Evolutionary conservation across 2,888 invertebrate genomes (phyloP).

Genomic region (Dione vanillae): DNA sequence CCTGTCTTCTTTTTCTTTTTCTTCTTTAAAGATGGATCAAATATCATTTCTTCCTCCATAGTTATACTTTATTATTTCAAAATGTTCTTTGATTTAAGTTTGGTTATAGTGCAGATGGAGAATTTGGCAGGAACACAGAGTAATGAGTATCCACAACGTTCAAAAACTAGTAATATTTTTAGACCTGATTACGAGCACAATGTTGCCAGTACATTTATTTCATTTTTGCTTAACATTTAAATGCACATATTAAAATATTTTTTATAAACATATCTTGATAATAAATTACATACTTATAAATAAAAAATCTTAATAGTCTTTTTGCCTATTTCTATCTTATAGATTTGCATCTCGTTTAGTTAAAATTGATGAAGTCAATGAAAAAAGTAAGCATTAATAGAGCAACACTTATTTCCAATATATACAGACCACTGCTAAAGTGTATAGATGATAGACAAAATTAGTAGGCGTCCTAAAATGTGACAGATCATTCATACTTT

Average conservation of each 20-base stretch:
- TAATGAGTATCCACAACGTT: conserved; percentile 16
- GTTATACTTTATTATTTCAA: conserved; percentile 52
- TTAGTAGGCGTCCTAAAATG: neutral
- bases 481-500: neutral
- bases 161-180: conserved; percentile 17
- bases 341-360: neutral
- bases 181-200: neutral
- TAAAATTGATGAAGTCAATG: neutral
- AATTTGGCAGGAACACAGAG: conserved; percentile 65
- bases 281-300: neutral
- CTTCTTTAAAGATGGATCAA: conserved; percentile 95
- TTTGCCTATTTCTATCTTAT: neutral
- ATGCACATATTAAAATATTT: neutral
- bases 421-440: neutral
- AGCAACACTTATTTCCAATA: conserved; percentile 5
- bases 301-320: neutral
- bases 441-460: conserved; percentile 12
- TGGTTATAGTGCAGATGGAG: conserved; percentile 65
- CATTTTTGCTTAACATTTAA: neutral
- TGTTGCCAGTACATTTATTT: conserved; percentile 17
- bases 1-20: conserved; percentile 98
- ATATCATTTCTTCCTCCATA: conserved; percentile 87
- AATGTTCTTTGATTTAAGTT: conserved; percentile 49
- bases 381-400: neutral
- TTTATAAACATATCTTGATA: neutral